Evolutionary conservation across 2,888 invertebrate genomes (phyloP), one percentile per base, ranked within the genome.

Genomic region (Eurois occulta): DNA sequence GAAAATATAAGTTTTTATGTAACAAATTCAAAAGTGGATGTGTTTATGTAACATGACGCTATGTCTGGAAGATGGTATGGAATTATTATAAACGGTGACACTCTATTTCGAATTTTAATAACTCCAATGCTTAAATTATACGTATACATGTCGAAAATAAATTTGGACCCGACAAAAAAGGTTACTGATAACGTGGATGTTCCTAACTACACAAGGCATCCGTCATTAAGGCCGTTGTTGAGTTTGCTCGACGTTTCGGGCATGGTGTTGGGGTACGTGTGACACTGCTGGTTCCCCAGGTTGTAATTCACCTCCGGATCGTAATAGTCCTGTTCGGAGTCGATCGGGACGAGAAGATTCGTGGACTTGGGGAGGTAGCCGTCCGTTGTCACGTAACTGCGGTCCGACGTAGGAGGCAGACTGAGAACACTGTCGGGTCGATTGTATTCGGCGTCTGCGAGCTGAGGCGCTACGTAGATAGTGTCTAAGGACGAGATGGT

Each of bases 141-240:
- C 95, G 95, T 95, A 95, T 95, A 95, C 95, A 92, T 93, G 92
- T 94, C 94, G 91, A 93, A 94, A 94, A 93, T 90, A 91, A 90
- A 92, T 94, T 96, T 96, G 96, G 96, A 96, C 95, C 95, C 95
- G 93, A 93, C 92, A 89, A 90, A 90, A 89, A 90, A 88, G 86
- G 83, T 90, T 89, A 86, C 83, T 86, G 77, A 76, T 69, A 86
- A 77, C 70, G 73, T 77, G 78, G 79, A 85, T 76, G 77, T 81
- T 71, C 77, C 83, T 84, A 81, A 87, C 95, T 97, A 97, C 90
- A 97, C 97, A 94, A 97, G 97, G 92, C 97, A 97, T 81, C 97
- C 97, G 90, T 97, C 97, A 91, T 97, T 97, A 87, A 97, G 95
- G 89, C 97, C 97, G 91, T 94, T 97, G 89, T 95, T 96, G 91